Evolutionary conservation across 2,888 invertebrate genomes (phyloP).

Genomic region (Nysson spinosus): DNA sequence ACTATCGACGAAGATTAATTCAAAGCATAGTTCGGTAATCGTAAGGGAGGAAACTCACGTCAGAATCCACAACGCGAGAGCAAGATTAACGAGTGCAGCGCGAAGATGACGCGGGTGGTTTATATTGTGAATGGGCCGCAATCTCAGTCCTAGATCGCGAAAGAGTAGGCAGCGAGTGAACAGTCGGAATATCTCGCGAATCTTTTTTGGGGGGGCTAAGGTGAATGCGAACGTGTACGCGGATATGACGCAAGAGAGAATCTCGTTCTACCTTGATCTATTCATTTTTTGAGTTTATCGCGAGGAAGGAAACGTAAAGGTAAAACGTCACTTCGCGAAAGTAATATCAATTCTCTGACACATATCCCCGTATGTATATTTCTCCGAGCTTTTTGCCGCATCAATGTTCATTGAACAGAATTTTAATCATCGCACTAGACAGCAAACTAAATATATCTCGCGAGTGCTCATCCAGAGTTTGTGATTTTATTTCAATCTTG

Average conservation of each 20-base stretch:
- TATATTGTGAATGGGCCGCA: slow-evolving; percentile 48
- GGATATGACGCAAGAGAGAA: slow-evolving; percentile 42
- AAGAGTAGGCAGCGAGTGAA: slow-evolving; percentile 33
- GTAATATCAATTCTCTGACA: too few relatives aligned
- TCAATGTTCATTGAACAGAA: too few relatives aligned
- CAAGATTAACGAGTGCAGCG: slow-evolving; percentile 42
- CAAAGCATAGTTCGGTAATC: slow-evolving; percentile 16
- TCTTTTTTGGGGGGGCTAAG: slow-evolving; percentile 38
- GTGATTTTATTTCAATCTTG: too few relatives aligned
- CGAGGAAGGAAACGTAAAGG: too few relatives aligned
- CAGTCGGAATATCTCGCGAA: slow-evolving; percentile 38
- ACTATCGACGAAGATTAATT: too few relatives aligned
- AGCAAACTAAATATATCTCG: too few relatives aligned
- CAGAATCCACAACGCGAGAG: slow-evolving; percentile 35
- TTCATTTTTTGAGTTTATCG: too few relatives aligned
- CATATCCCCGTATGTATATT: too few relatives aligned
- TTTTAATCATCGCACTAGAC: too few relatives aligned
- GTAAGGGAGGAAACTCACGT: slow-evolving; percentile 23
- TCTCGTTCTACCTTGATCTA: slow-evolving; percentile 20
- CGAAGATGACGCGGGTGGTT: slow-evolving; percentile 42
- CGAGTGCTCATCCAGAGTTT: too few relatives aligned
- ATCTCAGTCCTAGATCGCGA: slow-evolving; percentile 48
- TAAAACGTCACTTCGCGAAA: too few relatives aligned
- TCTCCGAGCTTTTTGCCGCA: too few relatives aligned
- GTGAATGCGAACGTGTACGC: slow-evolving; percentile 37